A percentile compares a stretch with the other conserved stretches of the same genome.
phyloP scores from a whole-genome alignment of 1,140 invertebrate species.

The Lepidostoma basale region DNA sequence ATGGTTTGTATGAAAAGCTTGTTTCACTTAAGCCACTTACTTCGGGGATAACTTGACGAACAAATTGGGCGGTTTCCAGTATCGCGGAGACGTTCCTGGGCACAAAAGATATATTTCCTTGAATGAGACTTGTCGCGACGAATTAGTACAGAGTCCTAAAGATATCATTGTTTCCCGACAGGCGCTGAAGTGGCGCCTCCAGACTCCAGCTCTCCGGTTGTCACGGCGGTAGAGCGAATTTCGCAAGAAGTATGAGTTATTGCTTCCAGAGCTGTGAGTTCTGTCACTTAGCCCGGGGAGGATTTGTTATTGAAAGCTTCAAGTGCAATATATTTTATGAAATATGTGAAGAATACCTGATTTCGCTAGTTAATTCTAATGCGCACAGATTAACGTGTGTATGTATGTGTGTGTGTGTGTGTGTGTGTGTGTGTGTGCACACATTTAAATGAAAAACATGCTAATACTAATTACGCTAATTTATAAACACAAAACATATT shows the following conservation, averaged over 20 bases:
- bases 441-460: no score
- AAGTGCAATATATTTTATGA: no score
- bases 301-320: no score
- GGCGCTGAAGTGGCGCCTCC: neutral
- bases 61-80: neutral
- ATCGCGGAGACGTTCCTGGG: neutral
- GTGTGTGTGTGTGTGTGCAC: no score
- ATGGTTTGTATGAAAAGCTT: no score
- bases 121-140: constrained; percentile 6
- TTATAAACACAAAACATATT: no score
- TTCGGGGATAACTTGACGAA: neutral
- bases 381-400: no score
- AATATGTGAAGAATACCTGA: no score
- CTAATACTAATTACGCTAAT: no score
- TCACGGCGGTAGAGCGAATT: neutral
- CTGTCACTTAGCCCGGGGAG: neutral
- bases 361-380: no score
- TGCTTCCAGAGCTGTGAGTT: neutral
- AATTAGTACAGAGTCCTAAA: constrained; percentile 6
- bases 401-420: no score
- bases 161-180: neutral
- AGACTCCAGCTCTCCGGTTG: neutral
- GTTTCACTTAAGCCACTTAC: neutral
- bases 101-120: neutral
- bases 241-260: neutral